Conservation (phyloP, 2,797 vertebrate genomes). For the Tiaroga cobitis region DNA sequence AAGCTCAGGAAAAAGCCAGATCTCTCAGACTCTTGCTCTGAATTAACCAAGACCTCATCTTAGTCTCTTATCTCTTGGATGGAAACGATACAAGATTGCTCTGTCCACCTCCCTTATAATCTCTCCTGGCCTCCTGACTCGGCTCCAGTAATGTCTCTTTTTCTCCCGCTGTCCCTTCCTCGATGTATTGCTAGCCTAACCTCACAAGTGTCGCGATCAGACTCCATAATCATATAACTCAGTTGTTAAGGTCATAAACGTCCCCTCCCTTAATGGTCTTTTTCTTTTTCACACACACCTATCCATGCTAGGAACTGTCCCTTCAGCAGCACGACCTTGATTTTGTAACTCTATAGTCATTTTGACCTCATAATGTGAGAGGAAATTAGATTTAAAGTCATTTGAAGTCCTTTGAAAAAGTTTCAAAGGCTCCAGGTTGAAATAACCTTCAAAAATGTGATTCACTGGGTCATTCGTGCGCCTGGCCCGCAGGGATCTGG, state of each 20-base stretch:
- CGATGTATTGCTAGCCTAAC: constrained; percentile 27
- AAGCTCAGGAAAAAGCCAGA: background rate
- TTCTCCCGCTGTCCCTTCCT: background rate
- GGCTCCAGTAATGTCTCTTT: background rate
- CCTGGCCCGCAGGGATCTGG: constrained; percentile 14
- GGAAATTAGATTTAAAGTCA: constrained; percentile 46
- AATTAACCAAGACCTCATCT: background rate
- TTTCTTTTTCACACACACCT: constrained; percentile 23
- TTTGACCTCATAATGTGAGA: constrained; percentile 41
- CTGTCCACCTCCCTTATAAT: constrained; percentile 45
- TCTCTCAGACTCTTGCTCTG: background rate
- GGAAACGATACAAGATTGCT: constrained; percentile 31
- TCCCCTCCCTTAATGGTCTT: background rate
- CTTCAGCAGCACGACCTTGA: constrained; percentile 24
- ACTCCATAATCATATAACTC: constrained; percentile 11
- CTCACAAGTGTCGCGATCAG: constrained; percentile 16
- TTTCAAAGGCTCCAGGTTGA: constrained; percentile 28
- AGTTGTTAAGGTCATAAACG: constrained; percentile 32
- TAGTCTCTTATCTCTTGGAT: constrained; percentile 19
- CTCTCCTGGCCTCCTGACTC: constrained; percentile 24
- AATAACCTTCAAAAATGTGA: constrained; percentile 43
- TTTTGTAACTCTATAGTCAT: constrained; percentile 28
- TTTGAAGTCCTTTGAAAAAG: constrained; percentile 42
- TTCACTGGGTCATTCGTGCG: constrained; percentile 26
- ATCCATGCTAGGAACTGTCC: constrained; percentile 24